A percentile compares a stretch with the other conserved stretches of the same genome.
Evolutionary conservation across 2,113 vertebrate species (phyloP).

Genomic region (Calidris pygmaea): DNA sequence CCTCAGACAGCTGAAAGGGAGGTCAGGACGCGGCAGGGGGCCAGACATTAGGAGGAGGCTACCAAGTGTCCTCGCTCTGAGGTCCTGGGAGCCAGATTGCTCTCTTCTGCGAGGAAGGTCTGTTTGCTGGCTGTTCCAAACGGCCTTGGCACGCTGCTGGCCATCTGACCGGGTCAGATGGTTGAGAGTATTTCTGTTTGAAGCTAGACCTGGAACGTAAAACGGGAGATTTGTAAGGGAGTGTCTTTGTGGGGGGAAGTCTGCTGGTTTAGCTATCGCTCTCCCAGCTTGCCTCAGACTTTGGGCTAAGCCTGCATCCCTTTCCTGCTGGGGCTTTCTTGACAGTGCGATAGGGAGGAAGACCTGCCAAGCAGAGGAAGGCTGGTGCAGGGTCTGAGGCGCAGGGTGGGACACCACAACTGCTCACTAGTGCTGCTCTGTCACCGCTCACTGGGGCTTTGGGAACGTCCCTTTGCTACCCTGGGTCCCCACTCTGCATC

Average conservation of each 20-base stretch:
- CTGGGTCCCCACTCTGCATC: neutral
- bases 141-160: neutral
- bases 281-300: neutral
- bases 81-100: neutral
- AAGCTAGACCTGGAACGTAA: neutral
- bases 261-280: neutral
- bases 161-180: neutral
- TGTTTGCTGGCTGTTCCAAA: neutral
- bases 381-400: neutral
- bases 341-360: neutral
- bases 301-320: neutral
- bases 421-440: rapidly evolving
- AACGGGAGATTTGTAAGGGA: neutral
- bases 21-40: neutral
- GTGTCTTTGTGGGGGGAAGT: neutral
- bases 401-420: neutral
- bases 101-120: neutral
- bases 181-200: neutral
- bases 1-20: neutral
- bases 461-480: neutral
- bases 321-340: neutral
- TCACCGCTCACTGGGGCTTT: rapidly evolving
- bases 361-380: neutral
- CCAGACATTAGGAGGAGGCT: neutral
- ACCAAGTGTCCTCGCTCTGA: neutral